Evolutionary conservation across 2,797 vertebrate genomes (phyloP).

Genomic region (Darevskia nairensis): DNA sequence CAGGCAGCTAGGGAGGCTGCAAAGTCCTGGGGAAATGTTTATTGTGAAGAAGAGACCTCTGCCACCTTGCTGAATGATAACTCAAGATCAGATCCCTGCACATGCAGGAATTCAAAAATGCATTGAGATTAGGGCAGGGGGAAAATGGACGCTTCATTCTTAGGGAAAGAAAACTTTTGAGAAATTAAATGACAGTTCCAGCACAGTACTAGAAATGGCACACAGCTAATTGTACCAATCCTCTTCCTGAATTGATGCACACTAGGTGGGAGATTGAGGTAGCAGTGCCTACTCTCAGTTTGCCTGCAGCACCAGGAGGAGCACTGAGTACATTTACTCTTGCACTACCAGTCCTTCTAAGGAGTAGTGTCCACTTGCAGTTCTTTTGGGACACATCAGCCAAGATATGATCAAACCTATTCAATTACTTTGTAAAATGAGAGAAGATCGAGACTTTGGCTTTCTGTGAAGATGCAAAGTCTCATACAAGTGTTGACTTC

Average conservation of each 20-base stretch:
- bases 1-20: too few relatives aligned
- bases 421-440: neutral
- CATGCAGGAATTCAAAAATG: too few relatives aligned
- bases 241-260: neutral
- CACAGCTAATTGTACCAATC: neutral
- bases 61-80: too few relatives aligned
- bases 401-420: neutral
- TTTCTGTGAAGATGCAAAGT: neutral
- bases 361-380: neutral
- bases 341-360: neutral
- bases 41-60: too few relatives aligned
- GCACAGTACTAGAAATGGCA: neutral
- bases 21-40: too few relatives aligned
- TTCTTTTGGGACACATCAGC: neutral
- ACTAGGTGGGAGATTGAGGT: neutral
- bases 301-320: neutral
- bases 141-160: too few relatives aligned
- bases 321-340: neutral
- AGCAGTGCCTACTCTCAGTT: neutral
- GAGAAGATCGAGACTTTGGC: neutral
- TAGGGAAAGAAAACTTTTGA: too few relatives aligned
- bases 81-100: too few relatives aligned
- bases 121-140: too few relatives aligned
- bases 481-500: neutral
- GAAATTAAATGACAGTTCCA: neutral